Conservation (phyloP, 37 sponge, comb jelly and placozoan genomes). For the Tethya wilhelma region DNA sequence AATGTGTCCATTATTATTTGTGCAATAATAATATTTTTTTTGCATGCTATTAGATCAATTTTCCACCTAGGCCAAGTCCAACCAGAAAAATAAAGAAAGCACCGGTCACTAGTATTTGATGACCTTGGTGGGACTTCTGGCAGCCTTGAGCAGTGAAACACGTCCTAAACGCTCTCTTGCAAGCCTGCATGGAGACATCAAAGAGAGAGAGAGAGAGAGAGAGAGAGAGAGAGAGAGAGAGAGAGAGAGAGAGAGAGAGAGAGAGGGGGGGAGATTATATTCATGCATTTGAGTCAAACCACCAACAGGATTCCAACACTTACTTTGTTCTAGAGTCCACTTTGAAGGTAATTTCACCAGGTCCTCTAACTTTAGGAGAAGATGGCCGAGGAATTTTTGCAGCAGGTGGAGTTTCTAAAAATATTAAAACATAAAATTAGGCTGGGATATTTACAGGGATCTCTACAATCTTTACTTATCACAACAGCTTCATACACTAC, state of each 20-base stretch:
- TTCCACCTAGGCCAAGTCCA: too few relatives aligned
- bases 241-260: not conserved
- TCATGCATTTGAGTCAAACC: not conserved
- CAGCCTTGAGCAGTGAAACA: slow-evolving; percentile 49
- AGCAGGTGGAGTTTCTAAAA: not conserved
- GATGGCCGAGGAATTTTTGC: slow-evolving; percentile 14
- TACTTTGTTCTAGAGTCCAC: slow-evolving; percentile 26
- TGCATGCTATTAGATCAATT: too few relatives aligned
- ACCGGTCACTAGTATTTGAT: too few relatives aligned
- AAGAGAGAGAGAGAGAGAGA: not conserved
- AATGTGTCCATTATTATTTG: too few relatives aligned
- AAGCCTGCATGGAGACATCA: slow-evolving; percentile 18
- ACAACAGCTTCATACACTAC: not conserved
- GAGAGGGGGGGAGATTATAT: not conserved
- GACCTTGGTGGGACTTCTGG: slow-evolving; percentile 42
- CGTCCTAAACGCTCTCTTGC: slow-evolving; percentile 46
- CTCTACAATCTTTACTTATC: not conserved
- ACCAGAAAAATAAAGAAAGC: too few relatives aligned
- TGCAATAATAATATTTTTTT: too few relatives aligned
- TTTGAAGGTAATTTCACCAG: slow-evolving; percentile 47
- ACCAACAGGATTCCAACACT: not conserved
- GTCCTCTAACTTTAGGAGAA: not conserved
- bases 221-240: not conserved
- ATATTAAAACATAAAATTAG: not conserved
- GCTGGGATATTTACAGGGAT: not conserved